Evolutionary conservation across 2,888 invertebrate species (phyloP).

Genomic region (Caenorhabditis sulstoni): DNA sequence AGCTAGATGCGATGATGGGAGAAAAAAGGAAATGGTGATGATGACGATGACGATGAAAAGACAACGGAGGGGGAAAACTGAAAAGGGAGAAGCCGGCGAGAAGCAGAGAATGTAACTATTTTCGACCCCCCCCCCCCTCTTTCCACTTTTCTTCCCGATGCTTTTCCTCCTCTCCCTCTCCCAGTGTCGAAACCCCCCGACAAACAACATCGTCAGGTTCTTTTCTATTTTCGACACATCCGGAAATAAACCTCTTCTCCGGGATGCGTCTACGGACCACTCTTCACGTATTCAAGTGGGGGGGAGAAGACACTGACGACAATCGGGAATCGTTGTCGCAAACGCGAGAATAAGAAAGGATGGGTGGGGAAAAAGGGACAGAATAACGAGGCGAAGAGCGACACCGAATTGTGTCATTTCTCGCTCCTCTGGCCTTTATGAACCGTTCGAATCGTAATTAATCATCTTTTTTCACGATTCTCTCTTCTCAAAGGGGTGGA

Average conservation of each 20-base stretch:
- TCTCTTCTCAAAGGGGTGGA: no score
- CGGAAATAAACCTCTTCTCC: constrained; percentile 43
- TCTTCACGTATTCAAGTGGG: no score
- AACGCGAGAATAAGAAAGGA: no score
- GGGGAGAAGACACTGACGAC: no score
- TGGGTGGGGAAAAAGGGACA: no score
- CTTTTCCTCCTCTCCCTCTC: not conserved
- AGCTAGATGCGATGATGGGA: not conserved
- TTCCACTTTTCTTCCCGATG: constrained; percentile 3
- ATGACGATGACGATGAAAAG: constrained; percentile 21
- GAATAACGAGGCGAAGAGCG: no score
- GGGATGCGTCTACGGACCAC: not conserved
- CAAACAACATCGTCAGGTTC: constrained; percentile 58
- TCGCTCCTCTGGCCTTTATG: no score
- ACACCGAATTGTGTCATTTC: no score
- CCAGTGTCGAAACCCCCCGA: constrained; percentile 20
- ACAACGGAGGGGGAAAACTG: constrained; percentile 8
- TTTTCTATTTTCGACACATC: constrained; percentile 57
- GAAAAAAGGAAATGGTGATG: not conserved
- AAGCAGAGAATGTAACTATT: constrained; percentile 41
- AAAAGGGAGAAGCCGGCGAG: constrained; percentile 3
- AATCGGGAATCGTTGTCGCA: no score
- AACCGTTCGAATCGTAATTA: no score
- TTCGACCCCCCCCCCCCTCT: constrained; percentile 30
- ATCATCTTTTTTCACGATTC: no score